Evolutionary conservation across 2,888 invertebrate genomes (phyloP), one percentile per base, ranked within the genome.

Genomic region (Tinea semifulvella): DNA sequence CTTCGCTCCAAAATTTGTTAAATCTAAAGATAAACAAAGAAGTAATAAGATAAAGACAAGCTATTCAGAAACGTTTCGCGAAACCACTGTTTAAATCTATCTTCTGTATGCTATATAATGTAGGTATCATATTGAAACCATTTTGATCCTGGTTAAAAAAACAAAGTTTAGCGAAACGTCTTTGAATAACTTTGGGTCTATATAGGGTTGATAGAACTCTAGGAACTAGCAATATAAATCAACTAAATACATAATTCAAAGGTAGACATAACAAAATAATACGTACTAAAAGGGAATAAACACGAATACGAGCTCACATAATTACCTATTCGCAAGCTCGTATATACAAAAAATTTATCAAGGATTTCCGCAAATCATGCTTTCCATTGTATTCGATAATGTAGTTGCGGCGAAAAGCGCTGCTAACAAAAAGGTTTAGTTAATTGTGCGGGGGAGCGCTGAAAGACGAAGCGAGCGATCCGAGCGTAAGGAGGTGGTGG

Each of bases 311-410:
- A 36, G 17, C 18, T n/a, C 42, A 11, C 31, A 22, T 11, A 22
- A 22, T 49, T 10, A 16, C 36, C 7, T 10, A 36, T 36, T 42
- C 13, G 16, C 17, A 3, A 10, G 27, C 17, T 42, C 42, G 26
- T 42, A 40, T 13, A 20, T 18, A 65, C 68, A 69, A 63, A 76
- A 74, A 71, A 63, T 69, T n/a, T n/a, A 73, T 74, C 69, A 64
- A 57, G 19, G 35, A 61, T 72, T 76, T 72, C 67, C 70, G 79
- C 79, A 77, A 80, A 68, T 80, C 79, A 80, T 71, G 63, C 61
- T 62, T 54, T 60, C 68, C 68, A 73, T 80, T 80, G 79, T 79
- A 65, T 63, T 63, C 63, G 65, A 73, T 77, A 77, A 79, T 76
- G 68, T 70, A 75, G 71, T 73, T 62, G 65, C 61, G 65, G 61